Evolutionary conservation across 1,140 invertebrate genomes (phyloP).

Genomic region (Chrysomallon squamiferum): DNA sequence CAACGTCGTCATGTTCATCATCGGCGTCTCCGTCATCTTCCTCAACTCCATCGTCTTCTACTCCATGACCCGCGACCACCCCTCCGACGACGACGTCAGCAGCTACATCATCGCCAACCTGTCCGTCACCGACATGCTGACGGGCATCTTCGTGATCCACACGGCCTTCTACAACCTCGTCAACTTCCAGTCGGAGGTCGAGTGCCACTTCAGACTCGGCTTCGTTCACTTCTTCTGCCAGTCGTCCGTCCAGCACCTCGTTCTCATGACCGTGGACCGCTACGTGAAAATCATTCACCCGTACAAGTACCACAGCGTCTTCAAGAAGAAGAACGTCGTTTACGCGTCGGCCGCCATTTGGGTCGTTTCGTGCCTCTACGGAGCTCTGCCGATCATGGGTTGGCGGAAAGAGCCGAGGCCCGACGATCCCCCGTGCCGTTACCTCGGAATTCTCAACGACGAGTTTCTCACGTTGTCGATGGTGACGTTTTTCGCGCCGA

Average conservation of each 20-base stretch:
- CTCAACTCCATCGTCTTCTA: too few relatives aligned
- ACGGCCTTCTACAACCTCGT: constrained; percentile 7
- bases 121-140: constrained; percentile 8
- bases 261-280: constrained; percentile 17
- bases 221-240: neutral
- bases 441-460: neutral
- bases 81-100: too few relatives aligned
- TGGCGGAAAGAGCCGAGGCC: neutral
- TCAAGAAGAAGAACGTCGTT: neutral
- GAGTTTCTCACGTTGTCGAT: neutral
- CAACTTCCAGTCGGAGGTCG: constrained; percentile 16
- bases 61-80: too few relatives aligned
- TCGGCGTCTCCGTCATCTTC: too few relatives aligned
- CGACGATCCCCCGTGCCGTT: neutral
- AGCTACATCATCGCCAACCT: neutral
- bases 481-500: neutral
- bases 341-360: neutral
- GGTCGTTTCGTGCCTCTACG: neutral
- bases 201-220: constrained; percentile 18
- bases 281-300: constrained; percentile 25
- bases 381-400: neutral
- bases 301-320: constrained; percentile 8
- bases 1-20: too few relatives aligned
- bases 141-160: constrained; percentile 7
- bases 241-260: constrained; percentile 15